Evolutionary conservation across 2,113 vertebrate species (phyloP), one percentile per base, ranked within the genome.

Genomic region (Sorex fumeus): DNA sequence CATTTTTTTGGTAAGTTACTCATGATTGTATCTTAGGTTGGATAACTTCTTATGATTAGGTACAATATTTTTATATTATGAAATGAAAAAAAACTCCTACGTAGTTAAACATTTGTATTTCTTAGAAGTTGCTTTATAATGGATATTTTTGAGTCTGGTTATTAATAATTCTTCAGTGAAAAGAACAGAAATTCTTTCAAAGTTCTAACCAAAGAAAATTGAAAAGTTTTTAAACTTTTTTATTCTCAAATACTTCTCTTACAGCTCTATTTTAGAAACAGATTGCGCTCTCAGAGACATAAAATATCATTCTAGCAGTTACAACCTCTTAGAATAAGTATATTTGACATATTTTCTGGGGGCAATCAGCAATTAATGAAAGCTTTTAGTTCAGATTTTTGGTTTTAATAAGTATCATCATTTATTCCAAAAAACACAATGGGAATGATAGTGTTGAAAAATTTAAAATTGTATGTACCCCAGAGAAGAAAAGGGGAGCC

Each of bases 251-350:
- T 76, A 64, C 8, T 67, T 80, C 36, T 76, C 72, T 69, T 74
- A 79, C 36, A 82, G 21, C 27, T 85, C 32, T n/a, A 77, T 64
- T 94, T 53, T 72, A 40, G 47, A 87, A 87, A 91, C 18, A 93
- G 50, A 43, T 87, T 77, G 4, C 28, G 71, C 76, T 74, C 36
- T 66, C 23, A 32, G 2, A 78, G 19, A 30, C 50, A 43, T 67
- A 36, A 40, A 75, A 9, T 82, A 77, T 81, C 34, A 75, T 90
- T 62, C 69, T 87, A 87, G 23, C 12, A 84, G 18, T 60, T 60
- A 60, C 18, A 60, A 19, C 57, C 43, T 81, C 53, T 57, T 53
- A 47, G 71, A 90, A 27, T 4, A 30, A 21, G 8, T 74, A 72
- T 11, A 16, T 76, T 93, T 86, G 62, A 69, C 50, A 62, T 83